These are phyloP conservation scores for Gallinago media DNA, from an alignment of 2,113 vertebrate species.

Conservation along the genomic window DNA sequence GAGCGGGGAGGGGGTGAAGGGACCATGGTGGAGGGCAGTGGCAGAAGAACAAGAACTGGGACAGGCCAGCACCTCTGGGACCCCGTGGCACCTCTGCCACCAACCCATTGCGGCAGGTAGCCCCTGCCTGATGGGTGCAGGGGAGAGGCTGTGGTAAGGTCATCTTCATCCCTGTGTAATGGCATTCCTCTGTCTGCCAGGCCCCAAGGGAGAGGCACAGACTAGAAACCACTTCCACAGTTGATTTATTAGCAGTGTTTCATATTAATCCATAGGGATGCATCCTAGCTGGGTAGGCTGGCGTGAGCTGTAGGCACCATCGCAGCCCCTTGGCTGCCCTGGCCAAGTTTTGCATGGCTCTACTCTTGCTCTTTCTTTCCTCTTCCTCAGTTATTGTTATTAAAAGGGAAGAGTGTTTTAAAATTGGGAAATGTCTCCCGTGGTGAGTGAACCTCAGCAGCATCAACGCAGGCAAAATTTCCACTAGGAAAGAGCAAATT, in stretches of 20 bases:
- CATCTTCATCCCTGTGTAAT: neutral
- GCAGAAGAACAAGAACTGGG: neutral
- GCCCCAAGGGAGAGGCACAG: neutral
- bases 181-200: neutral
- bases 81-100: fast-evolving
- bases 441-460: neutral
- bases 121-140: neutral
- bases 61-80: fast-evolving
- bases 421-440: neutral
- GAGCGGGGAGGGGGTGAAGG: fast-evolving
- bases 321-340: neutral
- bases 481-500: neutral
- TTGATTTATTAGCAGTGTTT: neutral
- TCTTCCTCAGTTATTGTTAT: neutral
- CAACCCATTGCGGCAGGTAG: fast-evolving
- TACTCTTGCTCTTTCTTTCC: neutral
- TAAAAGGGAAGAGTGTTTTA: neutral
- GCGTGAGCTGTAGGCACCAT: neutral
- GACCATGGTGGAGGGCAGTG: neutral
- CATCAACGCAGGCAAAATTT: neutral
- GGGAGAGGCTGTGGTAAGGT: neutral
- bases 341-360: neutral
- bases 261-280: neutral
- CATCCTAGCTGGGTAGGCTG: neutral
- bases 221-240: neutral